Base-by-base conservation (phyloP, 2,888 invertebrate genomes). In the Drosophila subsilvestris region DNA sequence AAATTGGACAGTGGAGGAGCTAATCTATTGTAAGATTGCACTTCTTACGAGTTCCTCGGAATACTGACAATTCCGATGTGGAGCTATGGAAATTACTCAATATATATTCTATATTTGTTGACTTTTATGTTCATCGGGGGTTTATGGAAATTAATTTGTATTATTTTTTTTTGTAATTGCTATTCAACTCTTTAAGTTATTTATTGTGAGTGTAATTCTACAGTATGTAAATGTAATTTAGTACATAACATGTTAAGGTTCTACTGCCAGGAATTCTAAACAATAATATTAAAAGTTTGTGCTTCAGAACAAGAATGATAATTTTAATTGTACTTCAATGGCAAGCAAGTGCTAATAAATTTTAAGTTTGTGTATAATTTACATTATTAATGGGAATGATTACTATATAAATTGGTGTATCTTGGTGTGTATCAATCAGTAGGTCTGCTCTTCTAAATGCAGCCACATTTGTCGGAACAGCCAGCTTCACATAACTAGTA, bases 61-160 rank as follows among this genome's bases (percentile, higher is more conserved):
- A 70, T 54, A 53, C 71, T 60, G 54, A 37, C 53, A 69, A 60
- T 42, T 45, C 17, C 12, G 14, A n/a, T 20, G 10, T 53, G 29
- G 22, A 22, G n/a, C 37, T 18, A 42, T n/a, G 37, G 53, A 53
- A 37, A 53, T 18, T n/a, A 10, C 48, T 62, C 18, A 63, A 18
- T 61, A 42, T 63, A 49, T 50, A 63, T 48, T 63, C 62, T 9
- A 22, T 43, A 32, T 62, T 22, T 6, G 12, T 29, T 63, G 32
- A 62, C 37, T 37, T 37, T 49, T 62, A 63, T 62, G 43, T 18
- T 9, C 8, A 17, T 37, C 14, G 14, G 17, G 4, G 10, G 7
- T n/a, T 20, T 18, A n/a, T 18, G 10, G 6, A n/a, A 6, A 12
- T 18, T 18, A 17, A 61, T 32, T 1, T 49, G 14, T 37, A 37